A percentile compares a stretch with the other conserved stretches of the same genome.
phyloP scores from a whole-genome alignment of 2,797 vertebrate genomes.

The Cuniculus paca region DNA sequence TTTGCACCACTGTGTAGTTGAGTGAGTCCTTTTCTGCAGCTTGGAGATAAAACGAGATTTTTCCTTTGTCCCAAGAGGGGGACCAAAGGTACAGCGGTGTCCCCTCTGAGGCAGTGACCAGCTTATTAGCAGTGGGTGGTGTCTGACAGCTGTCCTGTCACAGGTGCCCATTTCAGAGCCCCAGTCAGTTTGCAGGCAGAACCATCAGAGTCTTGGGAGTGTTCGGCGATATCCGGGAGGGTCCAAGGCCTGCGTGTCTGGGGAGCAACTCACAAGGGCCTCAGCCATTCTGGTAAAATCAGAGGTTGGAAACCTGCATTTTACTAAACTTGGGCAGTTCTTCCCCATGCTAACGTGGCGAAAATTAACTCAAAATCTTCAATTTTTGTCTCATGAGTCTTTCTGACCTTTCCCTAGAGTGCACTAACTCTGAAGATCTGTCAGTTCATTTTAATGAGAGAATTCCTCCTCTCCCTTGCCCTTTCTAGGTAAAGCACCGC shows the following conservation, averaged over 20 bases:
- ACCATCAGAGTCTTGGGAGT: background rate
- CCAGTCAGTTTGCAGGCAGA: background rate
- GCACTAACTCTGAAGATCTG: background rate
- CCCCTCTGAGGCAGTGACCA: background rate
- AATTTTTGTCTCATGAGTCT: background rate
- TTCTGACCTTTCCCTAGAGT: background rate
- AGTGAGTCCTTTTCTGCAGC: background rate
- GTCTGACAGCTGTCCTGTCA: background rate
- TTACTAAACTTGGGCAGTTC: background rate
- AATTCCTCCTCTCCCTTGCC: background rate
- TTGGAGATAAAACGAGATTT: background rate
- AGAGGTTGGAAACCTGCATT: background rate
- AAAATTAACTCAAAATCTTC: background rate
- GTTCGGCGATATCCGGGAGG: too few relatives aligned
- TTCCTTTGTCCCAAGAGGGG: background rate
- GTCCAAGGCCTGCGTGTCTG: background rate
- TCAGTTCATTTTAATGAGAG: background rate
- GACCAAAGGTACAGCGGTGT: background rate
- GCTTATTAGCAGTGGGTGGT: background rate
- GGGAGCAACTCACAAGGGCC: background rate
- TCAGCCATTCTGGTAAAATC: background rate
- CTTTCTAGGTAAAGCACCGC: constrained; percentile 66
- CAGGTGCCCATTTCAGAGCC: background rate
- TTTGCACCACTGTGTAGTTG: background rate
- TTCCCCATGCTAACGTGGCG: too few relatives aligned